A percentile compares a stretch with the other conserved stretches of the same genome.
Conservation (phyloP, 1,140 invertebrate species). For the Halyomorpha halys region DNA sequence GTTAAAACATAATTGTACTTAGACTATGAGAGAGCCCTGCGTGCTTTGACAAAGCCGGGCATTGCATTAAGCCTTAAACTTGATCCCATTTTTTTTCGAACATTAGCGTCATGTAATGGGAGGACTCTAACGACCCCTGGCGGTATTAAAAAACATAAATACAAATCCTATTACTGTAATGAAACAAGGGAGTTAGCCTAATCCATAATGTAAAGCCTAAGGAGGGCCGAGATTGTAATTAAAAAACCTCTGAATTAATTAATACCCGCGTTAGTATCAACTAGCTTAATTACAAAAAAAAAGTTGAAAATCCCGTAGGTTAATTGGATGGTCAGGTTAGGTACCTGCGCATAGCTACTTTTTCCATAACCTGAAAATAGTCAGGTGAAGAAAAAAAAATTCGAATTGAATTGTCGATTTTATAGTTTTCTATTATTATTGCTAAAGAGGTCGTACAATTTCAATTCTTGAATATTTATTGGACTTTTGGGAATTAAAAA, state of each 20-base stretch:
- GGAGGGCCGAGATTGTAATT: background rate
- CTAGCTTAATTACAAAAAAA: conserved; percentile 5
- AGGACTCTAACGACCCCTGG: background rate
- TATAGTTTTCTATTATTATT: too few relatives aligned
- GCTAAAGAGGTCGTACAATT: too few relatives aligned
- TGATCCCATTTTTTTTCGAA: background rate
- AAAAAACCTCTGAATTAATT: background rate
- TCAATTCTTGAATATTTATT: too few relatives aligned
- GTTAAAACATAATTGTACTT: too few relatives aligned
- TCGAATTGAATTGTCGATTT: too few relatives aligned
- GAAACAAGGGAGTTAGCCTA: conserved; percentile 5
- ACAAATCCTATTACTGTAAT: conserved; percentile 5
- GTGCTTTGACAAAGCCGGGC: too few relatives aligned
- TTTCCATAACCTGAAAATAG: too few relatives aligned
- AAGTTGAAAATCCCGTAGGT: background rate
- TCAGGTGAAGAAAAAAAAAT: too few relatives aligned
- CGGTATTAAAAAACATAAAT: conserved; percentile 6
- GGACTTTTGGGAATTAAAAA: too few relatives aligned
- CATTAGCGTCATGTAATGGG: conserved; percentile 3
- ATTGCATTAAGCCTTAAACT: too few relatives aligned
- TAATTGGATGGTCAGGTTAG: background rate
- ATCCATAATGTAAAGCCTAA: conserved; percentile 2
- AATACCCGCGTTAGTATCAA: background rate
- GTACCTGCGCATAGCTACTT: too few relatives aligned
- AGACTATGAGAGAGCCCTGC: too few relatives aligned